Conservation (phyloP, 2,888 invertebrate species). For the Synergus itoensis region DNA sequence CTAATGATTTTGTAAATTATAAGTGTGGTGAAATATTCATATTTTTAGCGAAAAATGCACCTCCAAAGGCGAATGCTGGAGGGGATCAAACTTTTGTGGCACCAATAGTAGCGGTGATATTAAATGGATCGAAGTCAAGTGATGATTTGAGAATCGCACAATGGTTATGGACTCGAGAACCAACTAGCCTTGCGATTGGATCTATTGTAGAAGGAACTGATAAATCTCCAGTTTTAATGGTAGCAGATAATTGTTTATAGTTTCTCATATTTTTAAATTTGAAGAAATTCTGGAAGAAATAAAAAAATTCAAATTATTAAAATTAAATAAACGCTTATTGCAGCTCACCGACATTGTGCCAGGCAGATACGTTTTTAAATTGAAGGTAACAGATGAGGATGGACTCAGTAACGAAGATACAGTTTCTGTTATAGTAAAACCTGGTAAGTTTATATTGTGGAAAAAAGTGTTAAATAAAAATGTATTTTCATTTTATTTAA, state of each 20-base stretch:
- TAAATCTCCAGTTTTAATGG: conserved; percentile 87
- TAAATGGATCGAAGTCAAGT: conserved; percentile 91
- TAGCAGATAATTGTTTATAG: conserved; percentile 69
- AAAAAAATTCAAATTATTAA: not conserved
- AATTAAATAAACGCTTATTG: conserved; percentile 46
- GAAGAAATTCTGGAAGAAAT: conserved; percentile 9
- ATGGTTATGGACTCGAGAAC: conserved; percentile 91
- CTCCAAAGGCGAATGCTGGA: conserved; percentile 93
- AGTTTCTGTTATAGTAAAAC: conserved; percentile 90
- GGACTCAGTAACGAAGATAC: conserved; percentile 90
- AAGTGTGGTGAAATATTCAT: conserved; percentile 30
- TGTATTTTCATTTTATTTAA: no score
- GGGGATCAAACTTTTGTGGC: conserved; percentile 89
- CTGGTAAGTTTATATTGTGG: conserved; percentile 74
- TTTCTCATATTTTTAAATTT: not conserved
- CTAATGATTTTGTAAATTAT: not conserved
- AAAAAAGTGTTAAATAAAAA: not conserved
- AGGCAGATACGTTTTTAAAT: conserved; percentile 92
- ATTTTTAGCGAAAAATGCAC: conserved; percentile 89
- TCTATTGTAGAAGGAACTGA: conserved; percentile 88
- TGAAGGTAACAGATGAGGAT: conserved; percentile 95
- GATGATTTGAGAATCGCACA: conserved; percentile 93
- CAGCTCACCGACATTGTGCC: conserved; percentile 91
- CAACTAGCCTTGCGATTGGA: conserved; percentile 90
- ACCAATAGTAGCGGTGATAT: conserved; percentile 86